A percentile compares a stretch with the other conserved stretches of the same genome.
Evolutionary conservation across 1,140 invertebrate species (phyloP).

Genomic region (Diachasma alloeum): DNA sequence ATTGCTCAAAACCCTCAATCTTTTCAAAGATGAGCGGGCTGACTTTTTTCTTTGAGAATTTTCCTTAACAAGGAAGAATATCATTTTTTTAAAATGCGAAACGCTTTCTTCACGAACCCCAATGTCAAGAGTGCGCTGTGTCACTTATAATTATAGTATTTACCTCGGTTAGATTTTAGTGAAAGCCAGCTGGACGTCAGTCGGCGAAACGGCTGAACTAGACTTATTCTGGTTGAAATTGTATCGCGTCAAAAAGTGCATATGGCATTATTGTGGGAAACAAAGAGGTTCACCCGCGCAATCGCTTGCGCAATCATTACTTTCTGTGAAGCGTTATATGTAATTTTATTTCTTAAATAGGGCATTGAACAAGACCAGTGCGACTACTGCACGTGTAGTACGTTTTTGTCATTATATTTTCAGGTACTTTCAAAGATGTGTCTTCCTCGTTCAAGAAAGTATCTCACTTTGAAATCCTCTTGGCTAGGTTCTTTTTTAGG

Average conservation of each 20-base stretch:
- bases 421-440: neutral
- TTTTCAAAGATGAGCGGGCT: no score
- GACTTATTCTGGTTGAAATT: neutral
- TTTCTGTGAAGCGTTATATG: neutral
- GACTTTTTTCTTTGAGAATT: no score
- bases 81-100: neutral
- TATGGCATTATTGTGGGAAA: neutral
- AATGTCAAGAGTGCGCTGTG: neutral
- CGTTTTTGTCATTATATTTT: neutral
- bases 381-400: neutral
- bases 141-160: neutral
- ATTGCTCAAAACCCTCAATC: no score
- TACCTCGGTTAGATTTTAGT: neutral
- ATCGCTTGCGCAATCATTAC: conserved; percentile 6
- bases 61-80: neutral
- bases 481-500: neutral
- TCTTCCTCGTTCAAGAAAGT: neutral
- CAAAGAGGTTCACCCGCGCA: neutral
- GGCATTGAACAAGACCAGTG: neutral
- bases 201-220: neutral
- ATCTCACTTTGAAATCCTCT: neutral
- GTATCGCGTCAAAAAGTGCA: neutral
- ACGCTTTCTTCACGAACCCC: neutral
- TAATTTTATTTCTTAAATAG: neutral
- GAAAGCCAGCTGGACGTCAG: neutral